Evolutionary conservation across 2,888 invertebrate species (phyloP), one percentile per base, ranked within the genome.

Genomic region (Seira musarum): DNA sequence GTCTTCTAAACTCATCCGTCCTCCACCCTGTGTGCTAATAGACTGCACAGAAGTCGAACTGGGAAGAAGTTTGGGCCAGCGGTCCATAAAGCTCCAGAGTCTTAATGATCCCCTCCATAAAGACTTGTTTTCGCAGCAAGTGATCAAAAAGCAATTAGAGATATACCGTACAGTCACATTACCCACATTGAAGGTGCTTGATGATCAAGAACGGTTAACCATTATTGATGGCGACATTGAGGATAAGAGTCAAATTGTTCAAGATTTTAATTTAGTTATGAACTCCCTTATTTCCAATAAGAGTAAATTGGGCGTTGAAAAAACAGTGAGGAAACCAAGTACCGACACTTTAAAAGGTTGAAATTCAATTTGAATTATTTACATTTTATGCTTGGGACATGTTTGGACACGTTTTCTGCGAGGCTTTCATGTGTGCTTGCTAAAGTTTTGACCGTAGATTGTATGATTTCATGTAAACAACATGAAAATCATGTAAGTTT

Each of bases 21-120:
- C 75, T 25, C 76, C 76, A 10, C 93, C 94, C 0, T 92, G 96
- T 88, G 92, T 97, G 2, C 91, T 97, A 0, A 90, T 97, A 87
- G 97, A 97, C 90, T 97, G 97, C 88, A 96, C 96, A 0, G 97
- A 97, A 89, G 91, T 96, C 79, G 95, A 96, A 88, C 90, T 96
- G 64, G 96, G 95, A 0, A 92, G 96, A 25, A 87, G 87, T 80
- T 71, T 88, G 24, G 88, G 88, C 5, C 85, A 87, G 49, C 73
- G 88, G 19, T 84, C 85, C 53, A 49, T 67, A 5, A 82, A 83
- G 66, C 69, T 80, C 8, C 75, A 81, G 24, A 77, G 73, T 72
- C 60, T 69, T n/a, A 81, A 79, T 64, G 66, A 75, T 61, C 66
- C 78, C 24, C 72, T 72, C 13, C 90, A 95, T 30, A 91, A 94